Base-by-base conservation (phyloP, 2,797 vertebrate genomes). In the Protonibea diacanthus region DNA sequence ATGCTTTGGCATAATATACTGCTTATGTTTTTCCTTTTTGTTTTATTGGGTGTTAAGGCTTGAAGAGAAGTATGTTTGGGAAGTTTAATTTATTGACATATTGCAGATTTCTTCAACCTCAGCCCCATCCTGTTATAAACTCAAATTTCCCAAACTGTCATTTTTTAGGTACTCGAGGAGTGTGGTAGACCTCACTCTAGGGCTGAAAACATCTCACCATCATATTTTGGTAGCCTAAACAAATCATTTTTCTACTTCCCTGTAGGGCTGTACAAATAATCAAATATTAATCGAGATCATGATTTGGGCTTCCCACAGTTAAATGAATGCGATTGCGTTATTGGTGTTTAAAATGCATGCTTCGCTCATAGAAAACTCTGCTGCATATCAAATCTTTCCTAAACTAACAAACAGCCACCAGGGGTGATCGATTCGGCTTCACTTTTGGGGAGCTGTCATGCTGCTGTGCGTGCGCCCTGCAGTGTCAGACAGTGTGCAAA, bases 201-300 rank as follows among this genome's bases (percentile, higher is more conserved):
- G 21, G 27, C 56, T 65, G 52, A 27, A 52, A 77, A 33, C 25
- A 67, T 68, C 18, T 12, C 27, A 51, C 6, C 17, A 27, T 45
- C 25, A 63, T 63, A 59, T 68, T 63, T 10, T 5, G 6, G 14
- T 17, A 48, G n/a, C 11, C 25, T 63, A 45, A 47, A 62, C 17
- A 63, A 42, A 63, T 73, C 38, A 51, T 29, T 10, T 3, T 14
- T 49, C 23, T 21, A 17, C 12, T 18, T 65, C 38, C 8, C 38
- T 70, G n/a, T 57, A 9, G 33, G 33, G 33, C 33, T 38, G 8
- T 38, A 38, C 33, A 38, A 9, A 38, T 38, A 38, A 38, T 38
- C 33, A 38, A 38, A 38, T 38, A 38, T 38, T 38, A 38, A 38
- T 38, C 33, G 33, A 38, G 33, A 38, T 38, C 33, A 38, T 38